Evolutionary conservation across 2,888 invertebrate genomes (phyloP).

Genomic region (Neria commutata): DNA sequence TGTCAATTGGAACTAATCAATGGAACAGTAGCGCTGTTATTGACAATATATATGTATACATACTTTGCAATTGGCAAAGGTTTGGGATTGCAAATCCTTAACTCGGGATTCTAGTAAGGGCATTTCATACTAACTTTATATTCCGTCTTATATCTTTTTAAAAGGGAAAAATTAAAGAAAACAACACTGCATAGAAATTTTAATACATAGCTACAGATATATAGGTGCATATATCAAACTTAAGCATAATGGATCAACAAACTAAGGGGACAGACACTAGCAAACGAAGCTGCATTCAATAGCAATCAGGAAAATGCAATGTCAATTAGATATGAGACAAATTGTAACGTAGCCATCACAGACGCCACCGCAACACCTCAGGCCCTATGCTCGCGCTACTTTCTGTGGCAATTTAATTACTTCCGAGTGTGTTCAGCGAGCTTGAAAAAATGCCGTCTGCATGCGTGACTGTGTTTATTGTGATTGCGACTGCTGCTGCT

Average conservation of each 20-base stretch:
- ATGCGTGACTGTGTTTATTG: conserved; percentile 43
- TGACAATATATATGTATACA: no score
- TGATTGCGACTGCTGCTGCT: neutral
- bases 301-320: neutral
- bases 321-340: neutral
- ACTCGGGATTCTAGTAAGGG: no score
- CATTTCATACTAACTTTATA: no score
- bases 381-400: neutral
- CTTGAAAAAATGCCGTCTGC: conserved; percentile 42
- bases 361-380: neutral
- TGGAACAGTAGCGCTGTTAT: no score
- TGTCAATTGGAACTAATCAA: no score
- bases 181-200: no score
- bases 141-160: no score
- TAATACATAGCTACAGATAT: no score
- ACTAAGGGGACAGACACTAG: neutral
- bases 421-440: conserved; percentile 39
- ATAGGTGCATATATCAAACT: neutral
- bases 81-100: no score
- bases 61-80: no score
- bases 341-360: no score
- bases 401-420: conserved; percentile 15
- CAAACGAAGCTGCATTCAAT: neutral
- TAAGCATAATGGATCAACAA: neutral
- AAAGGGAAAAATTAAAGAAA: no score